These are phyloP conservation scores for Halcyon badia DNA, from an alignment of 2,797 vertebrate species.

Conservation along the genomic window DNA sequence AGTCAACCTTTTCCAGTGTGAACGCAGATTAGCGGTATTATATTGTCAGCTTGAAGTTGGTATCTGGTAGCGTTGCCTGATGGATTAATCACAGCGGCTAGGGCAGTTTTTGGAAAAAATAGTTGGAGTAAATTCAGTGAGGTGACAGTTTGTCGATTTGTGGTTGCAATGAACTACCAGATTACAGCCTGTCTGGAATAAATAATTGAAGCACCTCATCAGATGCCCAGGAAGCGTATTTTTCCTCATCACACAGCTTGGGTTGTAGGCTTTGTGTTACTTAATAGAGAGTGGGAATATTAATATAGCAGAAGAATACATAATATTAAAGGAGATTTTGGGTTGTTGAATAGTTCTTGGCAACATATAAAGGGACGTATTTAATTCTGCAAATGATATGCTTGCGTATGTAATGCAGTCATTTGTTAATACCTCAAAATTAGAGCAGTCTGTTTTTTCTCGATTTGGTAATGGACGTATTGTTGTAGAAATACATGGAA, in stretches of 20 bases:
- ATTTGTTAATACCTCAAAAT: not conserved
- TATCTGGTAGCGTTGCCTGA: not conserved
- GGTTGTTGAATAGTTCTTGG: not conserved
- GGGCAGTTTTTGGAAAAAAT: conserved; percentile 20
- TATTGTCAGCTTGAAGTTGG: conserved; percentile 23
- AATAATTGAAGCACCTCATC: conserved; percentile 75
- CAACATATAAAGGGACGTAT: not conserved
- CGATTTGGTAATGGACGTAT: not conserved
- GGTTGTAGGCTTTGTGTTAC: not conserved
- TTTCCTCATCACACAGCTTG: not conserved
- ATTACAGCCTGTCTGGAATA: conserved; percentile 69
- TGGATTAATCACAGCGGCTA: conserved; percentile 43
- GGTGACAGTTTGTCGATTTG: conserved; percentile 51
- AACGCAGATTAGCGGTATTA: not conserved
- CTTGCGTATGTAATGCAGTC: not conserved
- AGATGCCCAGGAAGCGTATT: not conserved
- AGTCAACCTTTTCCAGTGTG: not conserved
- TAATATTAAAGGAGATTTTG: not conserved
- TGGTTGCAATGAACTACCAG: conserved; percentile 50
- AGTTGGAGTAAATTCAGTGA: conserved; percentile 5
- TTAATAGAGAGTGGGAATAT: not conserved
- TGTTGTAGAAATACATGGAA: not conserved
- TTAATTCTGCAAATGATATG: not conserved
- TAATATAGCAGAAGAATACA: not conserved
- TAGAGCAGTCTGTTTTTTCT: not conserved